Evolutionary conservation across 2,888 invertebrate species (phyloP).

Genomic region (Drosophila affinis): DNA sequence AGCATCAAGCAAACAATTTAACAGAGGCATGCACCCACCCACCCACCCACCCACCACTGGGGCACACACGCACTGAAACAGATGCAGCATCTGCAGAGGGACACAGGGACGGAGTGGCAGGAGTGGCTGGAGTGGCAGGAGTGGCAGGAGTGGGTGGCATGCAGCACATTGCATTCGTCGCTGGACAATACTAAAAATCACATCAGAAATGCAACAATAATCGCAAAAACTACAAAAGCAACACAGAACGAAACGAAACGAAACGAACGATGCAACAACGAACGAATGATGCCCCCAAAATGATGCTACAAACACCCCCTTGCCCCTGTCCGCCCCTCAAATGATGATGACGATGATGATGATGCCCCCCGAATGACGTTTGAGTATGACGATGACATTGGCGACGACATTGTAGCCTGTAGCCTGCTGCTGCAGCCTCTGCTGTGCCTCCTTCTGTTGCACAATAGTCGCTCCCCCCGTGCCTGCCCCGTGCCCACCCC

Average conservation of each 20-base stretch:
- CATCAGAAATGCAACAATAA: slow-evolving; percentile 80
- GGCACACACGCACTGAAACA: background rate
- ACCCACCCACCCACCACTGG: slow-evolving; percentile 25
- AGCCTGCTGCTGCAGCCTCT: slow-evolving; percentile 15
- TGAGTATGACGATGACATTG: slow-evolving; percentile 55
- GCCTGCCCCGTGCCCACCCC: slow-evolving; percentile 5
- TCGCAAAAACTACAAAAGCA: slow-evolving; percentile 71
- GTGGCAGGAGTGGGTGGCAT: slow-evolving; percentile 24
- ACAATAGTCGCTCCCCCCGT: background rate
- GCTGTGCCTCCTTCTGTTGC: background rate
- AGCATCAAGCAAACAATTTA: slow-evolving; percentile 81
- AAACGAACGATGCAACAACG: slow-evolving; percentile 34
- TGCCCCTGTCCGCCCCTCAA: background rate
- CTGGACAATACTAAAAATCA: slow-evolving; percentile 81
- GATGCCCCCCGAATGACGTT: slow-evolving; percentile 31
- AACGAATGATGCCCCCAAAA: slow-evolving; percentile 25
- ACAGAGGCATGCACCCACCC: slow-evolving; percentile 47
- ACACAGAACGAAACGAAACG: background rate
- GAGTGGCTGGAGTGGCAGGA: background rate
- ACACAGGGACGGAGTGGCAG: slow-evolving; percentile 12
- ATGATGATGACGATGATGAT: slow-evolving; percentile 36
- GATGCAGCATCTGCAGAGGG: background rate
- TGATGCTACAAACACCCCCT: slow-evolving; percentile 1
- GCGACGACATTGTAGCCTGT: slow-evolving; percentile 57
- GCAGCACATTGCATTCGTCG: slow-evolving; percentile 75